phyloP scores from a whole-genome alignment of 1,140 invertebrate genomes.

The Acyrthosiphon pisum region DNA sequence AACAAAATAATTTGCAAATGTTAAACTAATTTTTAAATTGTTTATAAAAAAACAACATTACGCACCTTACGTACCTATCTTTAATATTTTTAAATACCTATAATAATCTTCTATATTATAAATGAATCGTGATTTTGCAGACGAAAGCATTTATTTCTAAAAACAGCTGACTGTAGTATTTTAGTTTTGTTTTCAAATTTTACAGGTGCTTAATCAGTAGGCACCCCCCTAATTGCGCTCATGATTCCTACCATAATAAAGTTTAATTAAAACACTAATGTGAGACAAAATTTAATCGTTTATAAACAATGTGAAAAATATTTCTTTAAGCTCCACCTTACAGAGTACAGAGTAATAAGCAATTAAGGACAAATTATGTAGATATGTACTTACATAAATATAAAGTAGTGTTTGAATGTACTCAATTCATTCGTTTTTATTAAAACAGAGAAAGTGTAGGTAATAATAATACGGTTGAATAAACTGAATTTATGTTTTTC shows the following conservation, averaged over 20 bases:
- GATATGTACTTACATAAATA: constrained; percentile 9
- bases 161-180: too few species aligned
- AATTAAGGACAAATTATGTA: background rate
- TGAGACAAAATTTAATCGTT: background rate
- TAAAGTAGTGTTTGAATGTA: background rate
- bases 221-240: background rate
- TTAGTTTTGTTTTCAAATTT: too few species aligned
- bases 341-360: background rate
- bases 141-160: too few species aligned
- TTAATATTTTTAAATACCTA: too few species aligned
- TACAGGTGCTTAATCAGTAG: background rate
- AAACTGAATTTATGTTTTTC: background rate
- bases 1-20: too few species aligned
- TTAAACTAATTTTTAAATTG: too few species aligned
- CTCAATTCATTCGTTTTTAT: background rate
- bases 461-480: background rate
- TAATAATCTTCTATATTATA: too few species aligned
- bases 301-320: background rate
- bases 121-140: too few species aligned
- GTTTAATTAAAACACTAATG: background rate
- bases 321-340: background rate
- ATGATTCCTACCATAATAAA: background rate
- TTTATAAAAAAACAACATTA: too few species aligned
- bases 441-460: background rate
- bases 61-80: too few species aligned